Base-by-base conservation (phyloP, 2,888 invertebrate species). In the Geotrupes spiniger region DNA sequence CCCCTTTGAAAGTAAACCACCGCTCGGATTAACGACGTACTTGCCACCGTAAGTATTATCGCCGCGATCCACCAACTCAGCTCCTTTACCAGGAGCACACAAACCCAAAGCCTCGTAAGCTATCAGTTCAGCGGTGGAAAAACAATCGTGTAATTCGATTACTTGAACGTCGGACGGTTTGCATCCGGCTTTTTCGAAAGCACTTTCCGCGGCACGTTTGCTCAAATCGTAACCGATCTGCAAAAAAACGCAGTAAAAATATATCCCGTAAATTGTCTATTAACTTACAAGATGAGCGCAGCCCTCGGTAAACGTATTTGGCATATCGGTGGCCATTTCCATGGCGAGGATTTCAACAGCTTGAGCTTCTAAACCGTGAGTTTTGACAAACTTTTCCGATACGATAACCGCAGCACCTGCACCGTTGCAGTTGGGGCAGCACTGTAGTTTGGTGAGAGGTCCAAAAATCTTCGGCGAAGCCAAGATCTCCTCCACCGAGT, bases 401-500 rank as follows among this genome's bases (percentile, higher is more conserved):
- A 87, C 95, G 31, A 99, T 64, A 51, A 99, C 81, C 0, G 88
- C 96, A 14, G 96, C 95, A 15, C 93, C 98, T 0, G 94, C 84
- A 9, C 99, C 98, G 74, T 99, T 96, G 37, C 96, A 97, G 0
- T 98, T 99, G 1, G 98, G 98, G 68, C 97, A 97, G 72, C 99
- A 99, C 70, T 97, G 96, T 8, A 98, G 77, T 69, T 97, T 96
- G 1, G 98, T 99, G 37, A 99, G 76, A 0, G 93, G 92, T 1
- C 91, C 94, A 73, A 87, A 92, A 53, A 99, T 84, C 66, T 81
- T 80, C n/a, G 92, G 87, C 1, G 97, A 91, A 8, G 86, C 84
- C 68, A 89, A 75, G 46, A 99, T 90, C 74, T 99, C 87, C 46
- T 98, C 90, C 54, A 98, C 74, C 0, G 87, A 84, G 69, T 97